A percentile compares a stretch with the other conserved stretches of the same genome.
Evolutionary conservation across 1,140 invertebrate species (phyloP).

Genomic region (Medauroidea extradentata): DNA sequence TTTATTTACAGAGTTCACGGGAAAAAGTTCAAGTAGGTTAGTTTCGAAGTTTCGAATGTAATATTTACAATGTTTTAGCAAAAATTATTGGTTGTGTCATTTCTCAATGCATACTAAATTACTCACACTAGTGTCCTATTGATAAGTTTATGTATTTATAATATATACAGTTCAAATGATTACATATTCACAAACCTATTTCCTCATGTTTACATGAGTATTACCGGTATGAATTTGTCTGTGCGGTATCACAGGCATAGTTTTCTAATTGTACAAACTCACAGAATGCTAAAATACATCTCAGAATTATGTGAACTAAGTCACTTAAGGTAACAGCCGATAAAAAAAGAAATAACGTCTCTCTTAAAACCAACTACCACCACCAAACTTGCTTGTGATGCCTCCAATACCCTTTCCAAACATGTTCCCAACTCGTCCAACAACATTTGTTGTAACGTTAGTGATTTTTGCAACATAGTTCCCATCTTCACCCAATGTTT

Average conservation of each 20-base stretch:
- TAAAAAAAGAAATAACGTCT: slow-evolving; percentile 9
- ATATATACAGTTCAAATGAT: slow-evolving; percentile 7
- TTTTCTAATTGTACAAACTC: slow-evolving; percentile 22
- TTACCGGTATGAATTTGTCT: not conserved
- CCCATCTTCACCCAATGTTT: slow-evolving; percentile 57
- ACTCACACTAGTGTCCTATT: not conserved
- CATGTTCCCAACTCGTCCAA: slow-evolving; percentile 73
- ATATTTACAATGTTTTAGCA: slow-evolving; percentile 10
- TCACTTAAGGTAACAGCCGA: slow-evolving; percentile 11
- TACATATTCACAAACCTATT: slow-evolving; percentile 1
- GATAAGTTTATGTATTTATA: slow-evolving; percentile 12
- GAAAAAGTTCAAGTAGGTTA: slow-evolving; percentile 6
- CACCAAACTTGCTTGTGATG: slow-evolving; percentile 72
- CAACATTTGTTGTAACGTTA: slow-evolving; percentile 69
- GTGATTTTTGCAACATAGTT: slow-evolving; percentile 62
- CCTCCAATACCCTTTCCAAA: slow-evolving; percentile 79
- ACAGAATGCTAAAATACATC: slow-evolving; percentile 16
- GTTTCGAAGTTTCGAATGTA: slow-evolving; percentile 1
- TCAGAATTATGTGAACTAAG: slow-evolving; percentile 1
- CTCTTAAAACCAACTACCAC: slow-evolving; percentile 65
- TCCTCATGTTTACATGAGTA: not conserved
- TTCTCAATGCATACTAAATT: not conserved
- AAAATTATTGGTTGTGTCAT: not conserved
- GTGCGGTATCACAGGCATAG: slow-evolving; percentile 22
- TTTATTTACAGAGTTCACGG: slow-evolving; percentile 12